Evolutionary conservation across 2,113 vertebrate species (phyloP).

Genomic region (Upupa epops): DNA sequence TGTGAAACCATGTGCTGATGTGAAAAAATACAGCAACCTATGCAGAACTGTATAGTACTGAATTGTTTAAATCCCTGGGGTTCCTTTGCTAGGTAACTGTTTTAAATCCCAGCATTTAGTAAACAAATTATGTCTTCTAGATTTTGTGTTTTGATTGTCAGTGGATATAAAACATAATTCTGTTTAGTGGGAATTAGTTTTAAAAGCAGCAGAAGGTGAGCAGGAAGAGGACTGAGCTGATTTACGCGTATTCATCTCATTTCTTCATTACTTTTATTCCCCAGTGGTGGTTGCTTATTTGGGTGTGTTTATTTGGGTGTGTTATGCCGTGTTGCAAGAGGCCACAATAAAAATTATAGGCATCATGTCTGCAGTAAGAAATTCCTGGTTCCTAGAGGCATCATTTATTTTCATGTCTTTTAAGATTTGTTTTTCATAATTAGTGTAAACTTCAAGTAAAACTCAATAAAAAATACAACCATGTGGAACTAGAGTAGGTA

Average conservation of each 20-base stretch:
- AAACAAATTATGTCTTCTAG: neutral
- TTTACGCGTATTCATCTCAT: neutral
- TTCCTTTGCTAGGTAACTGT: neutral
- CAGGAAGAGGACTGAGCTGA: neutral
- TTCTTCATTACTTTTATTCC: neutral
- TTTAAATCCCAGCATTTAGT: neutral
- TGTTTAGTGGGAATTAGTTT: neutral
- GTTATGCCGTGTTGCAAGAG: neutral
- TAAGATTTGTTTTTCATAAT: neutral
- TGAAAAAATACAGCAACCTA: neutral
- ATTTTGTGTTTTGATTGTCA: neutral
- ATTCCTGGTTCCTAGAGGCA: neutral
- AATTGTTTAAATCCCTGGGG: neutral
- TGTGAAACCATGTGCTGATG: neutral
- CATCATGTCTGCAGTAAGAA: neutral
- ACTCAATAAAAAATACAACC: neutral
- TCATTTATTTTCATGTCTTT: constrained; percentile 8
- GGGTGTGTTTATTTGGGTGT: neutral
- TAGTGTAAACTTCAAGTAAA: neutral
- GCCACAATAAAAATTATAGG: neutral
- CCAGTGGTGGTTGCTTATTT: neutral
- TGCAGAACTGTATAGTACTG: neutral
- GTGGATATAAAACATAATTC: neutral
- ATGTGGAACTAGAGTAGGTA: neutral
- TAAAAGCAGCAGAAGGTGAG: neutral